These are phyloP conservation scores for Corythornis cristatus DNA, from an alignment of 2,113 vertebrate species.

Conservation along the genomic window DNA sequence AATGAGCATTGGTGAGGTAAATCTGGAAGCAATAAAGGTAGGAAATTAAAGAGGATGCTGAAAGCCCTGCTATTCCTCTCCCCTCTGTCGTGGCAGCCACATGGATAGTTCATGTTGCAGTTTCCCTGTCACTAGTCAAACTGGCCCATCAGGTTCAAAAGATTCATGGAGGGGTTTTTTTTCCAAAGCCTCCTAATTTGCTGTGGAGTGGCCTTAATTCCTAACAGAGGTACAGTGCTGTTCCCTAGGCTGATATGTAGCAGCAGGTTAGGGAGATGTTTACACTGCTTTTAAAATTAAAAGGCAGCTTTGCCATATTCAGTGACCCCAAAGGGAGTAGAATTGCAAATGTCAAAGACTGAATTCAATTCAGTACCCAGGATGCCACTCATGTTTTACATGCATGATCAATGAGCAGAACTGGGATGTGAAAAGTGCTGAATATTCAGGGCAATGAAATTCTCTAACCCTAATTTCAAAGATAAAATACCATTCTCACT, in stretches of 20 bases:
- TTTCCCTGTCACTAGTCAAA: not conserved
- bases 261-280: slow-evolving; percentile 16
- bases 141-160: not conserved
- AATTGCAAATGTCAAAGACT: slow-evolving; percentile 51
- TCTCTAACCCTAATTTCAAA: slow-evolving; percentile 63
- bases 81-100: not conserved
- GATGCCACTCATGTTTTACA: slow-evolving; percentile 38
- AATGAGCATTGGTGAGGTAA: not conserved
- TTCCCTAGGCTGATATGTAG: not conserved
- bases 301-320: slow-evolving; percentile 39
- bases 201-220: not conserved
- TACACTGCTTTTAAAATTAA: slow-evolving; percentile 34
- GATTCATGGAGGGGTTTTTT: not conserved
- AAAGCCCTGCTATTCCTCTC: not conserved
- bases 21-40: not conserved
- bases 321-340: slow-evolving; percentile 36
- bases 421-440: slow-evolving; percentile 35
- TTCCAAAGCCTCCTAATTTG: slow-evolving; percentile 3
- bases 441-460: slow-evolving; percentile 57
- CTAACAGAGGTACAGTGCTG: rapidly evolving
- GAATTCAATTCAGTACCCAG: slow-evolving; percentile 54
- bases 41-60: not conserved
- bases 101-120: not conserved
- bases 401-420: slow-evolving; percentile 61
- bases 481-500: slow-evolving; percentile 49